Conservation (phyloP, 2,113 vertebrate genomes). For the Pungitius pungitius region DNA sequence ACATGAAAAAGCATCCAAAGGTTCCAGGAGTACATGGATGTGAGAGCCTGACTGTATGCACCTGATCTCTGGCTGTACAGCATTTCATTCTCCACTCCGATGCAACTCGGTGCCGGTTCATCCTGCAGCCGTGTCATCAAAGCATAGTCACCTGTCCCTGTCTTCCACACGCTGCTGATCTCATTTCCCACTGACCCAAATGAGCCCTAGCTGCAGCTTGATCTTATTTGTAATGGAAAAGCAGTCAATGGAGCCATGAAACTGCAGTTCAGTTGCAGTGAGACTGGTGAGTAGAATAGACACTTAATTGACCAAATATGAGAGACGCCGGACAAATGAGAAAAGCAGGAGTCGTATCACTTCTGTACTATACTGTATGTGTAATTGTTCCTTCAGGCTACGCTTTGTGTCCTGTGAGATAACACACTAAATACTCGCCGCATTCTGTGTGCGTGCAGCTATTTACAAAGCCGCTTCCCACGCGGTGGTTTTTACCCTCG, state of each 20-base stretch:
- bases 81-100: constrained; percentile 23
- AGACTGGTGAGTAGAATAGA: constrained; percentile 57
- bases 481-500: constrained; percentile 24
- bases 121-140: constrained; percentile 55
- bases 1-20: constrained; percentile 32
- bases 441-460: constrained; percentile 19
- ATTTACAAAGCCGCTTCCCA: constrained; percentile 34
- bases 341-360: constrained; percentile 28
- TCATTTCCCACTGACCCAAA: constrained; percentile 68
- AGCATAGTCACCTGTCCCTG: constrained; percentile 56
- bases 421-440: constrained; percentile 15
- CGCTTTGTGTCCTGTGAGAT: constrained; percentile 12
- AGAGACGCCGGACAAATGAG: constrained; percentile 21
- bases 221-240: constrained; percentile 74
- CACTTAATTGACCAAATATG: constrained; percentile 63
- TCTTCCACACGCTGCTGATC: constrained; percentile 57
- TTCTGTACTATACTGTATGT: constrained; percentile 32
- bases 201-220: constrained; percentile 69
- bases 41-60: constrained; percentile 28
- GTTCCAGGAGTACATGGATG: constrained; percentile 23
- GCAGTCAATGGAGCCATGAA: constrained; percentile 66
- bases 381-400: constrained; percentile 24
- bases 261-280: constrained; percentile 50
- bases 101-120: constrained; percentile 40
- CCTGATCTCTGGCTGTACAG: constrained; percentile 35